A percentile compares a stretch with the other conserved stretches of the same genome.
These are phyloP conservation scores for Argyresthia albistria DNA, from an alignment of 2,888 invertebrate genomes.

Conservation along the genomic window DNA sequence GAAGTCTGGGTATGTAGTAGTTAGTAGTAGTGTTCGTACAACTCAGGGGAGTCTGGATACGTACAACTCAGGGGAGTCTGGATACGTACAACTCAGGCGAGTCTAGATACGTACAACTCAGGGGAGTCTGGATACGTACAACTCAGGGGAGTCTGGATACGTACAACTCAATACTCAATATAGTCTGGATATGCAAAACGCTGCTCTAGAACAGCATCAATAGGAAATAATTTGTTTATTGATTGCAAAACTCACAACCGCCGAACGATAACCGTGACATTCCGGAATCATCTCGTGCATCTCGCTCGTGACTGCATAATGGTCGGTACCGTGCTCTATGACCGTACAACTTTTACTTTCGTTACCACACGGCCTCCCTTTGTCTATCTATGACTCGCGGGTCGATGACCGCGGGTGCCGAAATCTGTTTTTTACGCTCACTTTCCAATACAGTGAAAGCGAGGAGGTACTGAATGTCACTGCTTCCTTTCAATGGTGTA, in stretches of 20 bases:
- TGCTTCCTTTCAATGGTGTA: conserved; percentile 64
- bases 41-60: no score
- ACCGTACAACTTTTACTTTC: conserved; percentile 57
- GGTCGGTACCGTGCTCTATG: conserved; percentile 19
- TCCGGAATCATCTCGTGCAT: conserved; percentile 62
- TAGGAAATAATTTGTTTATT: no score
- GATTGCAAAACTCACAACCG: conserved; percentile 28
- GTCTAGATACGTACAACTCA: no score
- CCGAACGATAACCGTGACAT: conserved; percentile 59
- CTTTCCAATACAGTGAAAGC: conserved; percentile 72
- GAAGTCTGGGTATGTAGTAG: no score
- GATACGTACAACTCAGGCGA: no score
- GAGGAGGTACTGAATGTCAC: conserved; percentile 67
- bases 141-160: no score
- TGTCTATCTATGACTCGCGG: conserved; percentile 55
- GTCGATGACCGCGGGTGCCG: conserved; percentile 63
- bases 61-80: no score
- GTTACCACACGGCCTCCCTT: conserved; percentile 52
- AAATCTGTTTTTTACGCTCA: conserved; percentile 70
- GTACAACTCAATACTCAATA: no score
- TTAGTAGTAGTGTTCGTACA: no score
- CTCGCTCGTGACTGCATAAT: conserved; percentile 45
- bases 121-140: no score
- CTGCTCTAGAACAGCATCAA: no score
- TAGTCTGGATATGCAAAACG: no score